phyloP scores from a whole-genome alignment of 2,888 invertebrate genomes.

The Anoplius nigerrimus region DNA sequence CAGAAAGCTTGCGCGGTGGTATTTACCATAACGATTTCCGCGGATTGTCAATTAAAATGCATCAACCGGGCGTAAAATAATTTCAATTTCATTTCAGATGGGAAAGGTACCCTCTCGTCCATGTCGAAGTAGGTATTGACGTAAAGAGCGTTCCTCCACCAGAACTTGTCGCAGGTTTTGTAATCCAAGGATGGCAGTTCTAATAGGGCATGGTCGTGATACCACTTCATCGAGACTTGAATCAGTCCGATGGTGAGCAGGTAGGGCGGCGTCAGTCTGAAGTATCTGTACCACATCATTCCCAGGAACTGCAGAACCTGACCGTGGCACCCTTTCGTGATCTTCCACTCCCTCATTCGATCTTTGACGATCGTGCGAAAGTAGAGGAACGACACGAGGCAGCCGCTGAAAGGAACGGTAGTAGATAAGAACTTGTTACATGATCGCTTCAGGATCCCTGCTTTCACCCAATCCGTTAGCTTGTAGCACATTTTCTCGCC shows the following conservation, averaged over 20 bases:
- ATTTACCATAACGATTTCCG: too few relatives aligned
- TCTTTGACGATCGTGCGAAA: constrained; percentile 81
- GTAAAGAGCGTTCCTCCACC: constrained; percentile 91
- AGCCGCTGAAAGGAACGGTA: constrained; percentile 77
- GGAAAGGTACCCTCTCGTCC: constrained; percentile 77
- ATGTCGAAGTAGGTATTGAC: constrained; percentile 88
- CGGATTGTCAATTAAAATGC: too few relatives aligned
- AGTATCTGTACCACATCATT: constrained; percentile 73
- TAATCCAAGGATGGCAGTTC: constrained; percentile 84
- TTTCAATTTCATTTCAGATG: constrained; percentile 4
- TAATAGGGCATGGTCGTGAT: constrained; percentile 84
- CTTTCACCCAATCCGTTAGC: too few relatives aligned
- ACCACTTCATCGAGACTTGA: constrained; percentile 83
- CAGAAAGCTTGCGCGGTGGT: too few relatives aligned
- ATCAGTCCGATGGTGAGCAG: constrained; percentile 86
- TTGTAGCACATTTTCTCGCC: too few relatives aligned
- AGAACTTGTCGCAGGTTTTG: constrained; percentile 84
- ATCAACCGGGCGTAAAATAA: not conserved
- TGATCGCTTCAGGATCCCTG: too few relatives aligned
- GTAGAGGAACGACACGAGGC: constrained; percentile 84
- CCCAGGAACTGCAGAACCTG: constrained; percentile 77
- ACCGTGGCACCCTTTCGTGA: constrained; percentile 72
- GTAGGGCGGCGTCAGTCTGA: constrained; percentile 87
- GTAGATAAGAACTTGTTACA: too few relatives aligned
- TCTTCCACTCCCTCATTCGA: constrained; percentile 71